Evolutionary conservation across 2,113 vertebrate species (phyloP).

Genomic region (Hippopotamus amphibius): DNA sequence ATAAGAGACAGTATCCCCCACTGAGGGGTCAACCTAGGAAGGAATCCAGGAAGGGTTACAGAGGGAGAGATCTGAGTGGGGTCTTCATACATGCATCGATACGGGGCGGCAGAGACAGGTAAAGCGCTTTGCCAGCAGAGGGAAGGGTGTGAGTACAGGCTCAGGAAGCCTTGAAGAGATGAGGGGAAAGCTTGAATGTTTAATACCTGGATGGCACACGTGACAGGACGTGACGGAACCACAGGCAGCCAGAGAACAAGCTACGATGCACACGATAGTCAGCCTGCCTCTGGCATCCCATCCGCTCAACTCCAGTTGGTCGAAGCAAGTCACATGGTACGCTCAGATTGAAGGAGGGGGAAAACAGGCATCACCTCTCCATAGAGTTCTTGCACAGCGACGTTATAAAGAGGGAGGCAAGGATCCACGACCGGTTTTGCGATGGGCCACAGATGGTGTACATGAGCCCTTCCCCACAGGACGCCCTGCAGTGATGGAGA

Average conservation of each 20-base stretch:
- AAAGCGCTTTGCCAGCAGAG: not conserved
- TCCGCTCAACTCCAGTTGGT: too few relatives aligned
- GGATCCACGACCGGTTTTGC: not conserved
- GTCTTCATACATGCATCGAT: not conserved
- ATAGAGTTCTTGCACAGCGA: not conserved
- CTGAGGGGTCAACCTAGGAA: not conserved
- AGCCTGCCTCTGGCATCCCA: too few relatives aligned
- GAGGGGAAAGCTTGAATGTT: not conserved
- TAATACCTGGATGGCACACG: fast-evolving
- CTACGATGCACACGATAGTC: fast-evolving
- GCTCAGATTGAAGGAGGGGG: not conserved
- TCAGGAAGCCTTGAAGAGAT: too few relatives aligned
- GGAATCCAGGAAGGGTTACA: not conserved
- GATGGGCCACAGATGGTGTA: too few relatives aligned
- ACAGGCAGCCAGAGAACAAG: not conserved
- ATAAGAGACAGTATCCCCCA: not conserved
- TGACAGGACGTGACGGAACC: not conserved
- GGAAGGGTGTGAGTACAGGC: not conserved
- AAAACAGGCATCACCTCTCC: not conserved
- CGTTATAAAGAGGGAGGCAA: not conserved
- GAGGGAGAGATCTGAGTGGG: not conserved
- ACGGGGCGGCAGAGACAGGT: fast-evolving
- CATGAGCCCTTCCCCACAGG: not conserved
- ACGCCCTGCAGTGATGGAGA: not conserved
- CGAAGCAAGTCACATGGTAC: not conserved